Percentiles rank a stretch among this genome's conserved stretches.
phyloP scores from a whole-genome alignment of 2,797 vertebrate genomes.

The Sarcoramphus papa region DNA sequence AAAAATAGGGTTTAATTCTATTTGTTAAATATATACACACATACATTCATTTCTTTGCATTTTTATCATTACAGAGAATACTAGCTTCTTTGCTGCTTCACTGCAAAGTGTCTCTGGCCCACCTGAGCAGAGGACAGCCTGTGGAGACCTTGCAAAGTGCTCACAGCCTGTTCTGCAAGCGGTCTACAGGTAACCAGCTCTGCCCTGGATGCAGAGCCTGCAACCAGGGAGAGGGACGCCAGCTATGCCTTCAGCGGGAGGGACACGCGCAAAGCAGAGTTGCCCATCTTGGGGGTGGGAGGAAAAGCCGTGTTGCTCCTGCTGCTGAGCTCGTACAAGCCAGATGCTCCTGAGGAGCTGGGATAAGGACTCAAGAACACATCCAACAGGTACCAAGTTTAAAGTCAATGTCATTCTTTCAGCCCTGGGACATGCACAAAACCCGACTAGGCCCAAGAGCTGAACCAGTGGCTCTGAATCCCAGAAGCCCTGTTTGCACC shows the following conservation, averaged over 20 bases:
- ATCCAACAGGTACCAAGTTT: neutral
- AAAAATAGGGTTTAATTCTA: neutral
- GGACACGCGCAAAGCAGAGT: neutral
- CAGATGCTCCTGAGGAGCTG: neutral
- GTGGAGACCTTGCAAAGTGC: neutral
- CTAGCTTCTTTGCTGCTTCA: neutral
- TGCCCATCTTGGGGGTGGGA: neutral
- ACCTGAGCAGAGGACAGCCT: neutral
- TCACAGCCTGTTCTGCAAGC: neutral
- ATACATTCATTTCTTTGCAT: neutral
- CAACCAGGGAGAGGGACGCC: neutral
- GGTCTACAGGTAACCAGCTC: neutral
- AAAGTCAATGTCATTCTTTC: neutral
- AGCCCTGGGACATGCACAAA: neutral
- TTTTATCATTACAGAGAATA: neutral
- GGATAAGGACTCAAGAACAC: neutral
- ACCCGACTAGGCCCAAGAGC: neutral
- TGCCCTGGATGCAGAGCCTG: neutral
- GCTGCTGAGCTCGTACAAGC: neutral
- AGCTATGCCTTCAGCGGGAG: neutral
- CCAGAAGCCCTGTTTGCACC: neutral
- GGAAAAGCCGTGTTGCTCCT: neutral
- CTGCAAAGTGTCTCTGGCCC: neutral
- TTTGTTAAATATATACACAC: neutral
- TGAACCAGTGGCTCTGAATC: neutral